phyloP scores from a whole-genome alignment of 2,797 vertebrate species.

The Pteronotus mesoamericanus region DNA sequence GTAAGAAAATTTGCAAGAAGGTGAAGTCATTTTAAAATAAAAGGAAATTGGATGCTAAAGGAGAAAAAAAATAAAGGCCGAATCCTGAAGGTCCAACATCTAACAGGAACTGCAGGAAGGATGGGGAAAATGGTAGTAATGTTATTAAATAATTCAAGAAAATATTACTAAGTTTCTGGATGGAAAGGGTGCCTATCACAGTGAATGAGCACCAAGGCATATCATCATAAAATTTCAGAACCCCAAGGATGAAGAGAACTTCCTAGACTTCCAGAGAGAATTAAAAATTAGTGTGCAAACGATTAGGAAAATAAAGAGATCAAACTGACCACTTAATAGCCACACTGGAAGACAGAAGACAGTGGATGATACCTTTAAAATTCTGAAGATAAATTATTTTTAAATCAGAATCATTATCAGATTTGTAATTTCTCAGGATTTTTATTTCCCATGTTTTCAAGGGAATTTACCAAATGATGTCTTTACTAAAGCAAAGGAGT shows the following conservation, averaged over 20 bases:
- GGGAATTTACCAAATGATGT: background rate
- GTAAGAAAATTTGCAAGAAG: background rate
- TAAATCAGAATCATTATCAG: background rate
- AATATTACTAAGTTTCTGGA: background rate
- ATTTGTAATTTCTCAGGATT: background rate
- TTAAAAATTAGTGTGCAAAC: background rate
- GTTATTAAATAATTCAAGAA: background rate
- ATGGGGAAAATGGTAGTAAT: background rate
- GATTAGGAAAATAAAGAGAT: background rate
- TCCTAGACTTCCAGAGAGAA: background rate
- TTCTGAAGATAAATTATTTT: slow-evolving; percentile 35
- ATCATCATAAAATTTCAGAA: slow-evolving; percentile 1
- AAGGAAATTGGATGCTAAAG: background rate
- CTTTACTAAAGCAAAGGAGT: background rate
- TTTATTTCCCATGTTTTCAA: background rate
- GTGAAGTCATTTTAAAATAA: background rate
- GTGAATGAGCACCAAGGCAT: background rate
- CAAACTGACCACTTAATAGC: background rate
- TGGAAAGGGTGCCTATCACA: background rate
- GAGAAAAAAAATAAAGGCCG: background rate
- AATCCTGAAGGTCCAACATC: background rate
- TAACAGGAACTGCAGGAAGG: background rate
- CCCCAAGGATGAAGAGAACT: background rate
- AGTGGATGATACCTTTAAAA: background rate
- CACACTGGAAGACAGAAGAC: background rate